Base-by-base conservation (phyloP, 2,797 vertebrate species). In the Myotis findleyi region DNA sequence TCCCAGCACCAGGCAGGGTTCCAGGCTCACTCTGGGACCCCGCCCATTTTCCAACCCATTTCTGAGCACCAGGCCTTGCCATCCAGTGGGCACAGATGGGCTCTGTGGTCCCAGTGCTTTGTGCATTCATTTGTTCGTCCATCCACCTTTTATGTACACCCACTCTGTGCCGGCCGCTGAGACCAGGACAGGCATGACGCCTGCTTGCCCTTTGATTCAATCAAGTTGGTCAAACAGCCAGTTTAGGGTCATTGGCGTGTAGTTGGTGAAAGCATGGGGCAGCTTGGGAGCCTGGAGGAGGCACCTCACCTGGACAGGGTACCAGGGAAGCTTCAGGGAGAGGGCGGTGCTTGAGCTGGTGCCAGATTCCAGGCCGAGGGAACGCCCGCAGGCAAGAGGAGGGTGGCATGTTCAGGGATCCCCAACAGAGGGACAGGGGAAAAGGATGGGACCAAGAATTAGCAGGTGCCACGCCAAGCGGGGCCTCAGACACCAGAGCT, bases 231-330 rank as follows among this genome's bases (percentile, higher is more conserved):
- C 36, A 23, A 6, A 38, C 20, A 71, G 79, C 53, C 13, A 9
- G 20, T 38, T 7, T 5, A 30, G 7, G 47, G 69, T 84, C 68
- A 18, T 68, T 5, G 27, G 71, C 8, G 8, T 0, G 0, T 21
- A 4, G 30, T 16, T 33, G 5, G 30, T 11, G 53, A 33, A 44
- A 21, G 25, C 14, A 0, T 3, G 0, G 20, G 51, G 49, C 36
- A 11, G n/a, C 49, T 36, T 59, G 23, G 62, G 49, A 73, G 72
- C 68, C 30, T 59, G 20, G 66, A 47, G 66, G 81, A 57, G 73
- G 68, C 62, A 20, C 53, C 38, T 72, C 41, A 7, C 11, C 62
- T 59, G 53, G n/a, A 71, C 44, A 36, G 17, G 25, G 59, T 6
- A 3, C 44, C 49, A 27, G 30, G 57, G 25, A 53, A 23, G 30